A percentile compares a stretch with the other conserved stretches of the same genome.
Conservation (phyloP, 2,888 invertebrate genomes). For the Apantesis nais region DNA sequence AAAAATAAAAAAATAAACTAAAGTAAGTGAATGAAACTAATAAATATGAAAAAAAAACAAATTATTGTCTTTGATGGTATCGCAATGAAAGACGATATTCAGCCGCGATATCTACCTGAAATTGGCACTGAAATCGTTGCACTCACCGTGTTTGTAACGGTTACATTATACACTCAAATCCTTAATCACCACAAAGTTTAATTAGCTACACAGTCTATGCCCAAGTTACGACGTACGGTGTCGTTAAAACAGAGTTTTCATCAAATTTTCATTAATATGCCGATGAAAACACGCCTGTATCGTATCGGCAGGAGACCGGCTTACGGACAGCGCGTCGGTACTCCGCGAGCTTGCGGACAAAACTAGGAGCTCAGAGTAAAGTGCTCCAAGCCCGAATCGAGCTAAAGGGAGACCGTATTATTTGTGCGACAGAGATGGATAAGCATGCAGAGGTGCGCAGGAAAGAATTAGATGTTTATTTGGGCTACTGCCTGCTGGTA, state of each 20-base stretch:
- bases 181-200: conserved; percentile 59
- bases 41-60: conserved; percentile 29
- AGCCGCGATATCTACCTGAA: conserved; percentile 66
- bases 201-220: conserved; percentile 54
- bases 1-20: background rate
- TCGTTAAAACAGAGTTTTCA: conserved; percentile 64
- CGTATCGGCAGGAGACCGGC: conserved; percentile 46
- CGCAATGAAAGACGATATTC: conserved; percentile 43
- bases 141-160: conserved; percentile 66
- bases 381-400: conserved; percentile 68
- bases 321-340: conserved; percentile 55
- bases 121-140: conserved; percentile 59
- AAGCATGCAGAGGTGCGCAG: conserved; percentile 82
- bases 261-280: conserved; percentile 76
- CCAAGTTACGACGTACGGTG: conserved; percentile 39
- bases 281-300: conserved; percentile 72
- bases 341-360: conserved; percentile 68
- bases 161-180: conserved; percentile 65
- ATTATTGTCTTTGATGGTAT: conserved; percentile 27
- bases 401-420: conserved; percentile 58
- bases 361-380: conserved; percentile 70
- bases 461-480: conserved; percentile 85
- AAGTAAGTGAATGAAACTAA: conserved; percentile 13
- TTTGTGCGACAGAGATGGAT: conserved; percentile 58
- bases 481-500: conserved; percentile 77